These are phyloP conservation scores for Drosophila cardini DNA, from an alignment of 1,140 invertebrate species.

Conservation along the genomic window DNA sequence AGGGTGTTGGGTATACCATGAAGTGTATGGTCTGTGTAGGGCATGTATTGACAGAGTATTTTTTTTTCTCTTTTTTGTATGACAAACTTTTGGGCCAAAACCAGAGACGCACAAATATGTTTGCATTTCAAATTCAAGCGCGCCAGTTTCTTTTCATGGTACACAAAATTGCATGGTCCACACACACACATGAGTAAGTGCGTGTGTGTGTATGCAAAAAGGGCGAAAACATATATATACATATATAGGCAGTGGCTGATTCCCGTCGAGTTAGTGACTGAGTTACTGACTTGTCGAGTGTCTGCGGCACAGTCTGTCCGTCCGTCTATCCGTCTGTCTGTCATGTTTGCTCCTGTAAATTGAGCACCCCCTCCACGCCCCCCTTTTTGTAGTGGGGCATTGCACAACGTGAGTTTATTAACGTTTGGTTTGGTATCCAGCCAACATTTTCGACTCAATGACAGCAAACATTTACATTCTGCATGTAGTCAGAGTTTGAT, in stretches of 20 bases:
- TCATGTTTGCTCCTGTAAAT: slow-evolving; percentile 76
- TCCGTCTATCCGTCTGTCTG: too few relatives aligned
- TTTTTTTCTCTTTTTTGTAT: too few relatives aligned
- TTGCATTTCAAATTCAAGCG: slow-evolving; percentile 76
- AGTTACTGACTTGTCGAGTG: slow-evolving; percentile 23
- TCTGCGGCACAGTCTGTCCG: slow-evolving; percentile 27
- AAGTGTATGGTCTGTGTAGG: too few relatives aligned
- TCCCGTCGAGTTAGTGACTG: slow-evolving; percentile 11
- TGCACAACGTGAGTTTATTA: slow-evolving; percentile 65
- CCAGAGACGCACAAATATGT: slow-evolving; percentile 48
- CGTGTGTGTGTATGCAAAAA: slow-evolving; percentile 7
- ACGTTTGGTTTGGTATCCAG: slow-evolving; percentile 63
- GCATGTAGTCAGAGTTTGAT: slow-evolving; percentile 64
- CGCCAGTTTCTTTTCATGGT: slow-evolving; percentile 43
- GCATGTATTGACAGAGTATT: too few relatives aligned
- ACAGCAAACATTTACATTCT: slow-evolving; percentile 79
- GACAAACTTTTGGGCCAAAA: not conserved
- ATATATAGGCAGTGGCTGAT: slow-evolving; percentile 6
- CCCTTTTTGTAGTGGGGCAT: not conserved
- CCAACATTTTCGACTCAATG: slow-evolving; percentile 78
- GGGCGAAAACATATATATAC: slow-evolving; percentile 10
- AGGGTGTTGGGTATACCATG: too few relatives aligned
- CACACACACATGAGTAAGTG: not conserved
- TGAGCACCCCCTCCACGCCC: slow-evolving; percentile 37
- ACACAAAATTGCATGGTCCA: slow-evolving; percentile 35